A percentile compares a stretch with the other conserved stretches of the same genome.
Conservation (phyloP, 2,113 vertebrate species). For the Sceloporus undulatus region DNA sequence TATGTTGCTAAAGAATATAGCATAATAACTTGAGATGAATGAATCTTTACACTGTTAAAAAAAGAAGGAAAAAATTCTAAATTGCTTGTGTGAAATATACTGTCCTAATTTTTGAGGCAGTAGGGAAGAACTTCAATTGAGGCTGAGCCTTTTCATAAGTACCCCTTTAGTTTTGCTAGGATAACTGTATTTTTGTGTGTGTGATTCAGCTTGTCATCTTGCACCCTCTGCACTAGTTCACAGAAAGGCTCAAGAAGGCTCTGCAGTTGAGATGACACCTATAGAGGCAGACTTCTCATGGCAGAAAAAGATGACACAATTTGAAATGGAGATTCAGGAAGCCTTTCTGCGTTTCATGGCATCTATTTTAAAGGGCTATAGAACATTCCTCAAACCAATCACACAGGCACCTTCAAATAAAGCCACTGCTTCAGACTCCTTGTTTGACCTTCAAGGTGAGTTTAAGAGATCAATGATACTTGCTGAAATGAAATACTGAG, state of each 20-base stretch:
- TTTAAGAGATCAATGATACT: not conserved
- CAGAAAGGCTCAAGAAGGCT: constrained; percentile 82
- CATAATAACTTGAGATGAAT: not conserved
- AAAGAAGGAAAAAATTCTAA: not conserved
- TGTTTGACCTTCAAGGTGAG: constrained; percentile 96
- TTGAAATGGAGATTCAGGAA: constrained; percentile 98
- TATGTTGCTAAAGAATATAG: not conserved
- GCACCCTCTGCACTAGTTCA: constrained; percentile 75
- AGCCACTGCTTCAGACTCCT: constrained; percentile 92
- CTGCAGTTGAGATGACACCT: constrained; percentile 93
- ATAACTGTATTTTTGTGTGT: not conserved
- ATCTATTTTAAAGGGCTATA: constrained; percentile 94
- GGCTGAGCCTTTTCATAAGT: not conserved
- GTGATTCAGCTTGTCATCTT: not conserved
- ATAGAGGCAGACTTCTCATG: constrained; percentile 97
- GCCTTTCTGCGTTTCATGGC: constrained; percentile 97
- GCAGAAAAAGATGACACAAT: constrained; percentile 91
- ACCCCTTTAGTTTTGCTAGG: too few species aligned
- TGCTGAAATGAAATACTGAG: not conserved
- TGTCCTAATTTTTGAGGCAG: not conserved
- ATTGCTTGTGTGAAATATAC: not conserved
- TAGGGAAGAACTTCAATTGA: not conserved
- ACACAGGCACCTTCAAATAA: constrained; percentile 95
- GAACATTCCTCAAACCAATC: constrained; percentile 93
- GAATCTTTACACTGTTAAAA: not conserved